Evolutionary conservation across 2,113 vertebrate genomes (phyloP).

Genomic region (Erythrolamprus reginae): DNA sequence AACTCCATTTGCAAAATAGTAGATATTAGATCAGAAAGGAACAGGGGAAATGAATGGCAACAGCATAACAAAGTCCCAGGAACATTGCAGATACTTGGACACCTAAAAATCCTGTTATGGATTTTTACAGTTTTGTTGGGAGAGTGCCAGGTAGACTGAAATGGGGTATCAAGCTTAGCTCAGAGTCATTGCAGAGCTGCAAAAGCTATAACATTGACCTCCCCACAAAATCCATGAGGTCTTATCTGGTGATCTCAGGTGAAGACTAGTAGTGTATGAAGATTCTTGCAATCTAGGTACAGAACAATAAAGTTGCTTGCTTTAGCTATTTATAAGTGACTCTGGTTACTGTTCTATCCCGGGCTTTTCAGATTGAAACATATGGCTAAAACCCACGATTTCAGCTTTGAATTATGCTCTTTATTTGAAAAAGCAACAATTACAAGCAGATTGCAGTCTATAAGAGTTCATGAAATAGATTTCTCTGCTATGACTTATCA

Average conservation of each 20-base stretch:
- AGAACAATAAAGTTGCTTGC: not conserved
- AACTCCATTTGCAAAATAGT: not conserved
- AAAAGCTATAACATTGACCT: not conserved
- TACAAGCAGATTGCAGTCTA: too few relatives aligned
- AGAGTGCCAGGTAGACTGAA: not conserved
- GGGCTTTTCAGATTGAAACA: too few relatives aligned
- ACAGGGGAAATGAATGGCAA: not conserved
- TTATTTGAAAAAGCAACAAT: too few relatives aligned
- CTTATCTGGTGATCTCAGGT: not conserved
- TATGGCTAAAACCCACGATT: too few relatives aligned
- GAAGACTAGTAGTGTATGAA: not conserved
- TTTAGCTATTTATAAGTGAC: not conserved
- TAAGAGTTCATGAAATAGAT: too few relatives aligned
- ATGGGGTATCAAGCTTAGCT: not conserved
- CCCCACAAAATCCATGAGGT: not conserved
- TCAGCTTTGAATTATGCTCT: too few relatives aligned
- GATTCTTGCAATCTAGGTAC: not conserved
- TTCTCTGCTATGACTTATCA: too few relatives aligned
- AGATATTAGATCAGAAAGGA: not conserved
- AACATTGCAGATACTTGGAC: not conserved
- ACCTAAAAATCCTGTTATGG: not conserved
- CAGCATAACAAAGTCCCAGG: not conserved
- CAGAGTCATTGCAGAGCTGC: not conserved
- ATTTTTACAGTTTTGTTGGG: too few relatives aligned
- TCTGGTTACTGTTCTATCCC: too few relatives aligned